These are phyloP conservation scores for Mesembrinibis cayennensis DNA, from an alignment of 2,113 vertebrate genomes.

Conservation along the genomic window DNA sequence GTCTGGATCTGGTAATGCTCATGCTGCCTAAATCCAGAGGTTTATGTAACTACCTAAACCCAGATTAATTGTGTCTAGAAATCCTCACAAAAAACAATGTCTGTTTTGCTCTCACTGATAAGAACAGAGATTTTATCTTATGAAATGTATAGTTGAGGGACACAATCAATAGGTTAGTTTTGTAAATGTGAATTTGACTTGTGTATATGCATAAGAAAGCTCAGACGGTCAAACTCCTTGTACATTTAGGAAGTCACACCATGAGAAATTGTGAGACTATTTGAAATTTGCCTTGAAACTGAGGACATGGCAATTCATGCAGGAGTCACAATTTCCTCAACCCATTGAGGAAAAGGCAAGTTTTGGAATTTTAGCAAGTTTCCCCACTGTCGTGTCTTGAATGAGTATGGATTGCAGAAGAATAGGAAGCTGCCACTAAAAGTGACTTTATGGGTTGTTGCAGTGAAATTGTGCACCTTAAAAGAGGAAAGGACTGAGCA, in stretches of 20 bases:
- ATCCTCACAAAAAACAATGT: neutral
- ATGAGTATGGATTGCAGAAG: neutral
- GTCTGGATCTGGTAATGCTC: slow-evolving; percentile 9
- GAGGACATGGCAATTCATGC: neutral
- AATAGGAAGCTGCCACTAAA: neutral
- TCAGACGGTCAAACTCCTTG: neutral
- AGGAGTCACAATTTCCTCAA: neutral
- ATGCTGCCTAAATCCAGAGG: neutral
- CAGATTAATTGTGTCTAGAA: slow-evolving; percentile 37
- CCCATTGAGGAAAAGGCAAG: neutral
- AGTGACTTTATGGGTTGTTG: neutral
- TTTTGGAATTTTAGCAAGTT: neutral
- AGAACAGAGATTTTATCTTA: neutral
- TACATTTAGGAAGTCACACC: neutral
- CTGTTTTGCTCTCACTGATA: neutral
- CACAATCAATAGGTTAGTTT: neutral
- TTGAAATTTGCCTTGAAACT: neutral
- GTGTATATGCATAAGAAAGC: neutral
- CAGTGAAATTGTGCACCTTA: neutral
- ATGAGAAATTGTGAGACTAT: neutral
- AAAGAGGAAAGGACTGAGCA: neutral
- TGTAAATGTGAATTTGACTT: neutral
- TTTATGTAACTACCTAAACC: slow-evolving; percentile 36
- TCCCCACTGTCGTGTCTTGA: neutral
- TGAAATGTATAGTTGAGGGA: neutral